phyloP scores from a whole-genome alignment of 30 jellyfish, hydroid and myxozoan species.

The Turritopsis dohrnii region DNA sequence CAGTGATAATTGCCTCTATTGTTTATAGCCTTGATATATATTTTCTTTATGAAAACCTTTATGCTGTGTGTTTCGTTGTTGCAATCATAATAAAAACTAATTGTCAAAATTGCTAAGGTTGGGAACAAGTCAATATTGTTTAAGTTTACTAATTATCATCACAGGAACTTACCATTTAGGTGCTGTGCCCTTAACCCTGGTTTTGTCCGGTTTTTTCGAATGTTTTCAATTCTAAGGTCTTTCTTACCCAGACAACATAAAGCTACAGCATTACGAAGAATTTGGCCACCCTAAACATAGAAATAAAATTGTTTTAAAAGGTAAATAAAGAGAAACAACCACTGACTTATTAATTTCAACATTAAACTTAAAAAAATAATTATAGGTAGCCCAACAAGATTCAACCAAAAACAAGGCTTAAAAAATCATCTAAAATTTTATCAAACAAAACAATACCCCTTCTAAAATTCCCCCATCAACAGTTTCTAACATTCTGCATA shows the following conservation, averaged over 20 bases:
- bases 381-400: no score
- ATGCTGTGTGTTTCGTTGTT: no score
- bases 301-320: no score
- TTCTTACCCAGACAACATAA: constrained; percentile 34
- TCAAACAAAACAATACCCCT: not conserved
- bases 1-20: no score
- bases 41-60: no score
- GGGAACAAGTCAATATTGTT: not conserved
- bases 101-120: not conserved
- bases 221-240: constrained; percentile 35
- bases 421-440: no score
- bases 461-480: not conserved
- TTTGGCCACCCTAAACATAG: constrained; percentile 66
- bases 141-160: no score
- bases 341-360: no score
- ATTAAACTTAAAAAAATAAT: not conserved
- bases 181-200: constrained; percentile 76
- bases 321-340: no score
- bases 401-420: no score
- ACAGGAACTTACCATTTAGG: constrained; percentile 48
- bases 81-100: no score
- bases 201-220: constrained; percentile 46
- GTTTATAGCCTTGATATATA: no score
- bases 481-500: not conserved
- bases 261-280: constrained; percentile 48